These are phyloP conservation scores for Scomber scombrus DNA, from an alignment of 2,113 vertebrate genomes.

Conservation along the genomic window DNA sequence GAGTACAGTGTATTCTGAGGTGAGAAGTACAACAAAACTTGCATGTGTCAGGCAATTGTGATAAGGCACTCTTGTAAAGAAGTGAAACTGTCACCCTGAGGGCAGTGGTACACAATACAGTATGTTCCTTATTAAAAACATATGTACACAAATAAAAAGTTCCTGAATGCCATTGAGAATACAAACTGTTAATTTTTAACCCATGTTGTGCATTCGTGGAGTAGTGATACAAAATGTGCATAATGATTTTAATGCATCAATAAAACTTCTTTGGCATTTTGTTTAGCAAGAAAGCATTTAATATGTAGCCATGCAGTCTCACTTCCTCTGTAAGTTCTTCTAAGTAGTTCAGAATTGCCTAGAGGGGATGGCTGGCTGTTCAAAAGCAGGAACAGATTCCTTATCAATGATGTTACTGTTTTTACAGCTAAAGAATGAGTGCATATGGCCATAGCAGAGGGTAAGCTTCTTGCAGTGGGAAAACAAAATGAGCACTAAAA, in stretches of 20 bases:
- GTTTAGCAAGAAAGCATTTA: slow-evolving; percentile 4
- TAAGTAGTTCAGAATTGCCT: slow-evolving; percentile 20
- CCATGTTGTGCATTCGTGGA: no score
- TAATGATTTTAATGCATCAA: not conserved
- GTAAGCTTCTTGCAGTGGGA: slow-evolving; percentile 35
- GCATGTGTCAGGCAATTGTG: no score
- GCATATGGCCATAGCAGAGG: slow-evolving; percentile 30
- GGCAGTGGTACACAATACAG: no score
- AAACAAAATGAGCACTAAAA: slow-evolving; percentile 59
- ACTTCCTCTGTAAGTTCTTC: not conserved
- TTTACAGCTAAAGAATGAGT: slow-evolving; percentile 33
- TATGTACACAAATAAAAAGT: no score
- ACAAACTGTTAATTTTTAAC: no score
- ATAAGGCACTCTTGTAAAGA: no score
- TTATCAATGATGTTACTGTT: slow-evolving; percentile 36
- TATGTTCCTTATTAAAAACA: no score
- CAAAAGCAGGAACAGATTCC: slow-evolving; percentile 33
- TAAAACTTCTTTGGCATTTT: not conserved
- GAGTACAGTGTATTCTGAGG: no score
- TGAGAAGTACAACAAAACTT: no score
- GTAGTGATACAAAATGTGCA: not conserved
- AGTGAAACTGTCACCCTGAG: no score
- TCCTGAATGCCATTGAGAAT: no score
- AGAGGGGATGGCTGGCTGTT: slow-evolving; percentile 4
- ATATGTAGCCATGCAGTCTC: not conserved